Evolutionary conservation across 2,113 vertebrate genomes (phyloP), one percentile per base, ranked within the genome.

Genomic region (Carassius auratus): DNA sequence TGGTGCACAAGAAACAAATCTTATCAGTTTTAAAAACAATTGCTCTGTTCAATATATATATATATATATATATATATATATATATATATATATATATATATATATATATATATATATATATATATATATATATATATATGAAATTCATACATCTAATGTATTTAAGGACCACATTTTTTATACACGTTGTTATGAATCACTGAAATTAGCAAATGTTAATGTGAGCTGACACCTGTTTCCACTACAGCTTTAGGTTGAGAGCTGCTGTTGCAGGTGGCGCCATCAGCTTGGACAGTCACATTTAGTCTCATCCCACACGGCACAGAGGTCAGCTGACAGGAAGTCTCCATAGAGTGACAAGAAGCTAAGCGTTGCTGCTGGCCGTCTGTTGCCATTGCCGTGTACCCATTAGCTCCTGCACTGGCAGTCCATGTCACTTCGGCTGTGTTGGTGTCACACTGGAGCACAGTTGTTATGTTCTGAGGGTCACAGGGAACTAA

Each of bases 401-500:
- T 90, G 88, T 95, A 93, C 4, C 61, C 50, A 9, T 76, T 14
- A 0, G 92, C 93, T 4, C 91, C 87, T 0, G 48, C 23, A 36
- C 90, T 89, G 8, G 89, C 87, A 4, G 17, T 36, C 94, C 94
- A 95, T 45, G 91, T 91, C 57, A 94, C 90, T 0, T 59, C 89
- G 9, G 89, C 92, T 3, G 9, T 8, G 64, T 93, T 87, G 42
- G 89, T 87, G 30, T 88, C 89, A 83, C 94, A 94, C 57, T 90
- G 87, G 9, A 93, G 88, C 30, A 62, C 8, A 33, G 76, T 48
- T 57, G 59, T 77, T 64, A 93, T 13, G 68, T 90, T 91, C 48
- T 69, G 33, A 14, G 93, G 93, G 73, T 92, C 48, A 69, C 94
- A 95, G 0, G 93, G 93, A 3, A 92, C 94, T 95, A 45, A 55